Evolutionary conservation across 2,797 vertebrate species (phyloP).

Genomic region (Sebastes alutus): DNA sequence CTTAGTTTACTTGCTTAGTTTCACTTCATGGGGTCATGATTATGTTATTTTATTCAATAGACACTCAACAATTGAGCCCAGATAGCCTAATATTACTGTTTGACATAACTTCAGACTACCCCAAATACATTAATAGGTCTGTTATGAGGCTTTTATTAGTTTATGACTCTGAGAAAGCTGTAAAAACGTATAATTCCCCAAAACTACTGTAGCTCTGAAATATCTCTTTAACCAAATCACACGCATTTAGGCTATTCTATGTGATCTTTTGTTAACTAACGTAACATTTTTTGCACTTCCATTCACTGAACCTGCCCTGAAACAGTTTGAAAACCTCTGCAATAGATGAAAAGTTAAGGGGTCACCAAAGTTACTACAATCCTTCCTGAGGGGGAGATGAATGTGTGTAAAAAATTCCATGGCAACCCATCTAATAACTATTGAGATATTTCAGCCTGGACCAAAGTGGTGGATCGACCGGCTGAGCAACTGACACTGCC

Average conservation of each 20-base stretch:
- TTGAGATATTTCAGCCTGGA: background rate
- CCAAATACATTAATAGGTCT: background rate
- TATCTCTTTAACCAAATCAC: background rate
- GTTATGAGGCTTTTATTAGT: background rate
- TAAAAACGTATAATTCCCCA: too few relatives aligned
- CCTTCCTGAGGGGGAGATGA: background rate
- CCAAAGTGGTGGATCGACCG: background rate
- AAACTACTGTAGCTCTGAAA: background rate
- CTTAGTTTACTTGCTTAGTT: too few relatives aligned
- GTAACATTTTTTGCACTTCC: background rate
- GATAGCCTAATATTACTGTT: too few relatives aligned
- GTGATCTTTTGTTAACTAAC: background rate
- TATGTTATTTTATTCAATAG: too few relatives aligned
- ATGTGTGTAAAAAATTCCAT: background rate
- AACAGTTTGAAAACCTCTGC: background rate
- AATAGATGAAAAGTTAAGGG: background rate
- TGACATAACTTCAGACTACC: background rate
- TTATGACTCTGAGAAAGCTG: background rate
- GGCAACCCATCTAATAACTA: background rate
- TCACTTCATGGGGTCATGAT: too few relatives aligned
- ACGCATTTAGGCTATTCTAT: background rate
- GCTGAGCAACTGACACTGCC: background rate
- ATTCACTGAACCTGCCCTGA: background rate
- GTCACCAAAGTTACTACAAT: background rate
- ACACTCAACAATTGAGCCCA: too few relatives aligned